Evolutionary conservation across 1,140 invertebrate genomes (phyloP).

Genomic region (Bombus difficillimus): DNA sequence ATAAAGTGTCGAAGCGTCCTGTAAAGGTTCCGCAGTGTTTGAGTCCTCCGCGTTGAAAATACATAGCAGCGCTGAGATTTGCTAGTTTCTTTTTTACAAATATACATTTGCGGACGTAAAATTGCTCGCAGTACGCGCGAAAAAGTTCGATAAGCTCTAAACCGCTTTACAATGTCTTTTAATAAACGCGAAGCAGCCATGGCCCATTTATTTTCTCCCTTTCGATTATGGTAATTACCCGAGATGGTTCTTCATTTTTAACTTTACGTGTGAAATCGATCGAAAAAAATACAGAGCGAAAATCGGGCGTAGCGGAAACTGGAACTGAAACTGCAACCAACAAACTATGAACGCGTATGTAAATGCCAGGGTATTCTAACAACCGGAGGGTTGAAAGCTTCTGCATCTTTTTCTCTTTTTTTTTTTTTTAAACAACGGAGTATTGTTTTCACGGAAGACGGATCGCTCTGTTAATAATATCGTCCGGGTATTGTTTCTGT

Average conservation of each 20-base stretch:
- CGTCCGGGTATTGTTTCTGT: neutral
- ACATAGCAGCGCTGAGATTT: neutral
- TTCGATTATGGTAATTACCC: neutral
- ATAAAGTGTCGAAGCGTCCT: constrained; percentile 10
- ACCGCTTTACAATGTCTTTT: neutral
- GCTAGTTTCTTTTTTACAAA: neutral
- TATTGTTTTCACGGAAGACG: neutral
- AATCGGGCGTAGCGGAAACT: neutral
- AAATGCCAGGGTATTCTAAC: neutral
- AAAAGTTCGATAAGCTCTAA: neutral
- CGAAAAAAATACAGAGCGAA: neutral
- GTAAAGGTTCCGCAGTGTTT: neutral
- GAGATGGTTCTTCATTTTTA: neutral
- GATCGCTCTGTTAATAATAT: constrained; percentile 3
- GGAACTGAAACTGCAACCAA: neutral
- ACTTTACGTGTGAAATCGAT: neutral
- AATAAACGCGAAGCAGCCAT: neutral
- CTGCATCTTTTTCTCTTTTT: neutral
- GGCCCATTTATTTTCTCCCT: neutral
- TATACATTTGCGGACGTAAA: neutral
- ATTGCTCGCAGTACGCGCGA: neutral
- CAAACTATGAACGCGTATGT: neutral
- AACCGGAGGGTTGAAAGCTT: neutral
- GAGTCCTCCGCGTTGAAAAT: neutral
- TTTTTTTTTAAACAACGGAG: neutral